Evolutionary conservation across 2,888 invertebrate genomes (phyloP), one percentile per base, ranked within the genome.

Genomic region (Eueremaeus valkanovi): DNA sequence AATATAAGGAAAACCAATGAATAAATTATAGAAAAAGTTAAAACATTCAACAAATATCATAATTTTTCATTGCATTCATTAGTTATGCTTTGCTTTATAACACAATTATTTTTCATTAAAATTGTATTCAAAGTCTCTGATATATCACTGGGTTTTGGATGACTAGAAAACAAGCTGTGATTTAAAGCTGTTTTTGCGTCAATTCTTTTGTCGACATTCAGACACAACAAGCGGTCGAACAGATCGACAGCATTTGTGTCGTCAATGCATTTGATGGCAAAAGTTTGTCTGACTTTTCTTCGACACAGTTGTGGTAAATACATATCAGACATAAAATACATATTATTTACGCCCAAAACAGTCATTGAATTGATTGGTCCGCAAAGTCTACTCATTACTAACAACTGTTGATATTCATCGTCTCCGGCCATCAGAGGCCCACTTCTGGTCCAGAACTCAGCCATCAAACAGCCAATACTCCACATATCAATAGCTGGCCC

Each of bases 381-480:
- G 82, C 98, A 99, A 8, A 99, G 86, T 83, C 96, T 95, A 0
- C 93, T 93, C 77, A 99, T 99, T 24, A 96, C 87, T 40, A 92
- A 92, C 13, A 99, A 84, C 82, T 99, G 99, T 82, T 95, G 93
- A 81, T 96, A 96, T 81, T 99, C 99, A 86, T 98, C 5, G 68
- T 1, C 24, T 6, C 85, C 86, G 13, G 13, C 13, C 36, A 68
- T 33, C 24, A 68, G 5, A 1, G 68, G 68, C 1, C 40, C 42
- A 79, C 89, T 86, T 63, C 63, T 36, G 0, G 96, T 98, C 98
- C 98, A 99, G 94, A 99, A 94, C 86, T 99, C 99, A 0, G 98
- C 98, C 98, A 99, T 98, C 78, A 99, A 99, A 83, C 99, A 99
- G 0, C 99, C 99, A 0, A 95, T 97, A 0, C 87, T 87, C 87